Conservation (phyloP, 2,797 vertebrate species). For the Neosalanx taihuensis region DNA sequence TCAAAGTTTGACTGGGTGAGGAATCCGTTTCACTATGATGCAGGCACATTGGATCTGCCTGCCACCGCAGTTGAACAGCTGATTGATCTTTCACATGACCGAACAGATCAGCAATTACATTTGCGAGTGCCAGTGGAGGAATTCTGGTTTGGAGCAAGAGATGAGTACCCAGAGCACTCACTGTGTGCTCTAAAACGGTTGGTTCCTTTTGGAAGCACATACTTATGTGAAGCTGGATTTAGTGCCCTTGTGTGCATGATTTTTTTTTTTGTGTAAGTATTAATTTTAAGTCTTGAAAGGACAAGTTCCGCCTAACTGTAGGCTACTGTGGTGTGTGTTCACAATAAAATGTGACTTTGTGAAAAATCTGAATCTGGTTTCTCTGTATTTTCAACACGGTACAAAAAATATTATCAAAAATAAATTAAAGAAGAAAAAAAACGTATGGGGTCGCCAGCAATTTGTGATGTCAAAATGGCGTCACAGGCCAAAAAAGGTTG, state of each 20-base stretch:
- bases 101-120: constrained; percentile 10
- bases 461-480: no score
- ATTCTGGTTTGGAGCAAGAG: constrained; percentile 19
- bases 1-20: constrained; percentile 26
- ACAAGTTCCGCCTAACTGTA: no score
- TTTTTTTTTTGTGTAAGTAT: no score
- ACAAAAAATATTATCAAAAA: no score
- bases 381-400: no score
- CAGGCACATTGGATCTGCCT: constrained; percentile 6
- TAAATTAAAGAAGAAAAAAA: no score
- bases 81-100: constrained; percentile 16
- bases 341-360: no score
- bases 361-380: no score
- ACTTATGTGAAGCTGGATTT: constrained; percentile 7
- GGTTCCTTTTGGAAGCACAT: constrained; percentile 7
- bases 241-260: constrained; percentile 9
- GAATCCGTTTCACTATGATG: constrained; percentile 19
- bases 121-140: constrained; percentile 15
- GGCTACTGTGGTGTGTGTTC: no score
- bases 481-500: no score
- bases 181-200: constrained; percentile 1
- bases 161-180: constrained; percentile 7
- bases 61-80: constrained; percentile 16
- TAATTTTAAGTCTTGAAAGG: no score
- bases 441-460: no score